phyloP scores from a whole-genome alignment of 2,797 vertebrate genomes.

The Brachymystax lenok region DNA sequence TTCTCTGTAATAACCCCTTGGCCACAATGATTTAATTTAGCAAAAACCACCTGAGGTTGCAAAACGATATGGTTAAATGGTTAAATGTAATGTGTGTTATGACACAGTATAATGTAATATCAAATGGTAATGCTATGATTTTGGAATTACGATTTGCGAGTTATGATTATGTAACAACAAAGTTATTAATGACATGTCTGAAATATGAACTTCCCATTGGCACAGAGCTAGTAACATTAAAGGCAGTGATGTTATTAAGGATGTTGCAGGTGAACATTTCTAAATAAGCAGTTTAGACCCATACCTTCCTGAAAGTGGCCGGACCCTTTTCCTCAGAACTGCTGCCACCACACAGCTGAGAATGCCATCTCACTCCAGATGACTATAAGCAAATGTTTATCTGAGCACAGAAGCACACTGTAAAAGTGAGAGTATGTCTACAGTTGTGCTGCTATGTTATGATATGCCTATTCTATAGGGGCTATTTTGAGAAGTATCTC shows the following conservation, averaged over 20 bases:
- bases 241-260: too few species aligned
- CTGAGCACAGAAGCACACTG: too few species aligned
- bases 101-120: background rate
- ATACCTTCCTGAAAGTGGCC: background rate
- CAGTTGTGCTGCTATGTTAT: slow-evolving; percentile 42
- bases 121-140: background rate
- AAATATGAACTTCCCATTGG: background rate
- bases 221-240: background rate
- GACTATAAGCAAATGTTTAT: too few species aligned
- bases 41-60: background rate
- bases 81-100: background rate
- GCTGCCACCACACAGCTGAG: too few species aligned
- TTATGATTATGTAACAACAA: background rate
- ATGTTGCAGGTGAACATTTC: too few species aligned
- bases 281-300: background rate
- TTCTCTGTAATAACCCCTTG: background rate
- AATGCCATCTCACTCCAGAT: too few species aligned
- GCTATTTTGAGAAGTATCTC: slow-evolving; percentile 59
- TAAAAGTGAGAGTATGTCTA: background rate
- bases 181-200: background rate
- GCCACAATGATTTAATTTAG: background rate
- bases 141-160: background rate
- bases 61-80: background rate
- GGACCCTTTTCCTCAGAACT: background rate
- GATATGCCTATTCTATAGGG: slow-evolving; percentile 2